Base-by-base conservation (phyloP, 2,113 vertebrate genomes). In the Nematolebias whitei region DNA sequence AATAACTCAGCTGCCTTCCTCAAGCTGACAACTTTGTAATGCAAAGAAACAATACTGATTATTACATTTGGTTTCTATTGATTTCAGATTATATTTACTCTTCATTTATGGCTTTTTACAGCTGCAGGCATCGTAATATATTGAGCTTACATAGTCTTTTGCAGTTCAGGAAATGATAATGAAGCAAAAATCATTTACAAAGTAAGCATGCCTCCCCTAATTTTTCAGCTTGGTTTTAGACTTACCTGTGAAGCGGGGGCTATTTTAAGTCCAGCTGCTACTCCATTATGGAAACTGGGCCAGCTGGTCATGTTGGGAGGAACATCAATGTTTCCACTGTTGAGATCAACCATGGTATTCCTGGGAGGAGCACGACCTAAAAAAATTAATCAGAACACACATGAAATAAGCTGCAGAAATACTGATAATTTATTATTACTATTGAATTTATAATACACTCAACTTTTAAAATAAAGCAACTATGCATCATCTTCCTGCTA, bases 241-340 rank as follows among this genome's bases (percentile, higher is more conserved):
- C 73, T 49, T n/a, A 88, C 89, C 90, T 96, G 96, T 2, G 97
- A 98, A 13, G 95, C 96, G 0, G 96, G 96, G 0, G 97, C 97
- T 15, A 99, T 99, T 90, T 98, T 98, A 40, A 99, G 91, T 7
- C 97, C 96, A 0, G 96, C 96, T 13, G 97, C 96, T 2, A 99
- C 97, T 0, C 98, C 96, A 0, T 99, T 99, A 75, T 99, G 98
- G 72, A 99, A 99, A 85, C 96, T 98, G 47, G 98, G 94, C 98
- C 98, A 99, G 80, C 95, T 95, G 5, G 96, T 95, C 98, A 99
- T 99, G 87, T 98, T 99, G 22, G 97, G 95, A 8, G 96, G 98
- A 11, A 99, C 96, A 0, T 99, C 98, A 0, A 99, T 98, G 82
- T 98, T 99, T 2, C 98, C 97, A 0, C 96, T 98, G 87, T 96